Conservation (phyloP, 2,113 vertebrate genomes). For the Isichthys henryi region DNA sequence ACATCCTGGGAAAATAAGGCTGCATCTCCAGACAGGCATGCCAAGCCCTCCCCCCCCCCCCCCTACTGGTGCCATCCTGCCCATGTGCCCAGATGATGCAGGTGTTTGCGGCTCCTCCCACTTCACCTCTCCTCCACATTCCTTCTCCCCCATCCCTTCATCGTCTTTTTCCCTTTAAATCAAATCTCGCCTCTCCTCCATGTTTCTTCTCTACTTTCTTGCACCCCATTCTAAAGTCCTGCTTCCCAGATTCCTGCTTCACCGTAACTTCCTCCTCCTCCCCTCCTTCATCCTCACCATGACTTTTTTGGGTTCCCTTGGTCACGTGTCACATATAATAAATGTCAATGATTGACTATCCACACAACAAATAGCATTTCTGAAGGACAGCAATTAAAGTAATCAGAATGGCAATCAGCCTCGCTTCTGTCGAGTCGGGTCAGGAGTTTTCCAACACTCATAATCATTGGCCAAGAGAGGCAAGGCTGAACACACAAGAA, state of each 20-base stretch:
- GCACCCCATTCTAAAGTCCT: background rate
- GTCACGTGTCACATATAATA: background rate
- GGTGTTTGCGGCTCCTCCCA: background rate
- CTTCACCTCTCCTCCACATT: slow-evolving; percentile 23
- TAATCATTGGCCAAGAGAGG: background rate
- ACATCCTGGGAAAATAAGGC: slow-evolving; percentile 62
- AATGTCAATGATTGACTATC: background rate
- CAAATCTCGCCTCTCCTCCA: slow-evolving; percentile 39
- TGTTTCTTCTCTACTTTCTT: slow-evolving; percentile 7
- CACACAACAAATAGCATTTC: background rate
- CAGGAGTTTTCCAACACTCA: background rate
- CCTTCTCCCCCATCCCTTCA: slow-evolving; percentile 34
- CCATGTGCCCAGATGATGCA: background rate
- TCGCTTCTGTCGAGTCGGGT: background rate
- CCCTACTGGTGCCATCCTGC: background rate
- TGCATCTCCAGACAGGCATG: slow-evolving; percentile 31
- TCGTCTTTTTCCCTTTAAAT: slow-evolving; percentile 26
- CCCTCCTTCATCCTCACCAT: background rate
- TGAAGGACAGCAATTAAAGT: slow-evolving; percentile 4
- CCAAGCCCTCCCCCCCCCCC: background rate
- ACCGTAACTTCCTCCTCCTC: background rate
- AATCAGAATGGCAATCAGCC: background rate
- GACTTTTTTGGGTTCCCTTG: background rate
- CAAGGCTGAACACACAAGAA: background rate
- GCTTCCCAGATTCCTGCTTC: background rate